phyloP scores from a whole-genome alignment of 2,797 vertebrate genomes.

The Sternarchorhynchus goeldii region DNA sequence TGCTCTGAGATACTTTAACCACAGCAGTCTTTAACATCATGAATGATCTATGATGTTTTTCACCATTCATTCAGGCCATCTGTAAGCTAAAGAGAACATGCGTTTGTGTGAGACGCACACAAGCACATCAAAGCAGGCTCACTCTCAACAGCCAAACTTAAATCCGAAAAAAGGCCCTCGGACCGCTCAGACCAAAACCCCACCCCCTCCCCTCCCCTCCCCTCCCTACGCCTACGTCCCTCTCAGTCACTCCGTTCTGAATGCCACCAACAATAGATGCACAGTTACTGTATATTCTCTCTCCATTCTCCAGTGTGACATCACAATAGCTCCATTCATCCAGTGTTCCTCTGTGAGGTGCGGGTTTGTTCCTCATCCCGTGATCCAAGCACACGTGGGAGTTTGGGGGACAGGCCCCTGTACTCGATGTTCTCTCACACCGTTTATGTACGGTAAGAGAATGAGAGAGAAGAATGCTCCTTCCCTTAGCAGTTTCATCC shows the following conservation, averaged over 20 bases:
- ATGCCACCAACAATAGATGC: constrained; percentile 11
- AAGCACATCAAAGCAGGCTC: neutral
- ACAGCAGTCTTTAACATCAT: too few species aligned
- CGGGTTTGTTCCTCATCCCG: constrained; percentile 10
- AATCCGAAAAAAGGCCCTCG: neutral
- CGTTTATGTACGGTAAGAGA: neutral
- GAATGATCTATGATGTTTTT: neutral
- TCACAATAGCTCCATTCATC: constrained; percentile 20
- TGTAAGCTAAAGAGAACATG: neutral
- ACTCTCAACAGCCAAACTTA: constrained; percentile 5
- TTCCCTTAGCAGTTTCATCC: neutral
- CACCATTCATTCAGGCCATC: neutral
- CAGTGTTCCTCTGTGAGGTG: neutral
- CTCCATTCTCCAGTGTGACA: neutral
- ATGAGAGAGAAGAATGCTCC: neutral
- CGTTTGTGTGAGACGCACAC: neutral
- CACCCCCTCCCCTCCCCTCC: neutral
- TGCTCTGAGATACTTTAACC: neutral
- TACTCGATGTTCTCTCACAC: too few species aligned
- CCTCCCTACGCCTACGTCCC: too few species aligned
- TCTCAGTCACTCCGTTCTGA: neutral
- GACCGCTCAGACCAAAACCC: neutral
- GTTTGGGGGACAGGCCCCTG: too few species aligned
- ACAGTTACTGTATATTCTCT: constrained; percentile 27
- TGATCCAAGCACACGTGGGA: neutral